phyloP scores from a whole-genome alignment of 2,113 vertebrate genomes.

The Cariama cristata region DNA sequence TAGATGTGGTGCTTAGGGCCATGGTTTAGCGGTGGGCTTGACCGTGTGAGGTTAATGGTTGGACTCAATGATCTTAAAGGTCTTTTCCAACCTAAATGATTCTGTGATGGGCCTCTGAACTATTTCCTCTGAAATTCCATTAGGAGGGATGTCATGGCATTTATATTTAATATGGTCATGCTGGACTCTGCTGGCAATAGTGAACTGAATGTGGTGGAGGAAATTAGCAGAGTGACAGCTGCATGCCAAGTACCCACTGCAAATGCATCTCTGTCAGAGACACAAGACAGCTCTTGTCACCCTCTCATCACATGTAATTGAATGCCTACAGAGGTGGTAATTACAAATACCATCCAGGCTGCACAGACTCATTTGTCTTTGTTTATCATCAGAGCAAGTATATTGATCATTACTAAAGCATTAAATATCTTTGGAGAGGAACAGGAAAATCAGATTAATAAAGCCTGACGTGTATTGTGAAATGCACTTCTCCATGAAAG shows the following conservation, averaged over 20 bases:
- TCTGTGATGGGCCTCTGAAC: neutral
- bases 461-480: neutral
- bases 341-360: conserved; percentile 61
- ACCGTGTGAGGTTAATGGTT: too few relatives aligned
- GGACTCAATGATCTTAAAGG: too few relatives aligned
- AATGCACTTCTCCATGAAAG: neutral
- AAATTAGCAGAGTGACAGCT: neutral
- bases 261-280: neutral
- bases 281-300: neutral
- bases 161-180: neutral
- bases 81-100: too few relatives aligned
- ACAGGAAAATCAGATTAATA: conserved; percentile 53
- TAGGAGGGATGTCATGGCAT: neutral
- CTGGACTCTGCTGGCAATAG: neutral
- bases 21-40: too few relatives aligned
- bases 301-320: conserved; percentile 61
- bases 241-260: neutral
- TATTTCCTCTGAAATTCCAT: neutral
- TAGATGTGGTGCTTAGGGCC: too few relatives aligned
- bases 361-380: conserved; percentile 74
- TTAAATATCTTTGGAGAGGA: conserved; percentile 36
- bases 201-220: neutral
- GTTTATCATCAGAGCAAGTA: conserved; percentile 66
- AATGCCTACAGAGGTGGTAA: conserved; percentile 63
- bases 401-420: conserved; percentile 68